A percentile compares a stretch with the other conserved stretches of the same genome.
These are phyloP conservation scores for Anagyrus pseudococci DNA, from an alignment of 2,888 invertebrate genomes.

Conservation along the genomic window DNA sequence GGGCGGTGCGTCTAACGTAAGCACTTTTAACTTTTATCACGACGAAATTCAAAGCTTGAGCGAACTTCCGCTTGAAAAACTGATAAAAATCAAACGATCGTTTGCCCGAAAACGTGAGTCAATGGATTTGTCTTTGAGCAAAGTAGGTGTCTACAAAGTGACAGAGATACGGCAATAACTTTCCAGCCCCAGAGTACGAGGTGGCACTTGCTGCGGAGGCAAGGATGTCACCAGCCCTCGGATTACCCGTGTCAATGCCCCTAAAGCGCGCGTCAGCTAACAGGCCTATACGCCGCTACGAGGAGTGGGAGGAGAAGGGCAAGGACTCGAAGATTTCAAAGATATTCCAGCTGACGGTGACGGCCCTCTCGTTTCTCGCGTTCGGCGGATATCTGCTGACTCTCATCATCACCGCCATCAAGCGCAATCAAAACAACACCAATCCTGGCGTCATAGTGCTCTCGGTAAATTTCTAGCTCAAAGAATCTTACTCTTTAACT, in stretches of 20 bases:
- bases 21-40: conserved; percentile 41
- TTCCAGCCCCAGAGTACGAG: background rate
- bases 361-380: conserved; percentile 80
- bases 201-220: conserved; percentile 1
- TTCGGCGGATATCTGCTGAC: conserved; percentile 85
- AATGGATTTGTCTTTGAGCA: no score
- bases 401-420: conserved; percentile 77
- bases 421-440: conserved; percentile 64
- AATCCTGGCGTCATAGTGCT: conserved; percentile 50
- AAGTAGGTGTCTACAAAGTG: background rate
- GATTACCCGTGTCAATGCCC: conserved; percentile 42
- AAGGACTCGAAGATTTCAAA: conserved; percentile 73
- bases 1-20: conserved; percentile 13
- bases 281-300: conserved; percentile 47
- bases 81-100: conserved; percentile 70
- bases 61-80: conserved; percentile 73
- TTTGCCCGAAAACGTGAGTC: conserved; percentile 50
- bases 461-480: conserved; percentile 47
- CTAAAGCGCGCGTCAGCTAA: conserved; percentile 28
- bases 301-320: conserved; percentile 64
- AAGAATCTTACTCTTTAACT: conserved; percentile 1
- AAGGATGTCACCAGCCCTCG: conserved; percentile 31
- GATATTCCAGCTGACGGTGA: conserved; percentile 79
- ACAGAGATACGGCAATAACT: background rate
- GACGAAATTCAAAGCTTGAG: conserved; percentile 66